phyloP scores from a whole-genome alignment of 2,888 invertebrate species.

The Gnatocerus cornutus region DNA sequence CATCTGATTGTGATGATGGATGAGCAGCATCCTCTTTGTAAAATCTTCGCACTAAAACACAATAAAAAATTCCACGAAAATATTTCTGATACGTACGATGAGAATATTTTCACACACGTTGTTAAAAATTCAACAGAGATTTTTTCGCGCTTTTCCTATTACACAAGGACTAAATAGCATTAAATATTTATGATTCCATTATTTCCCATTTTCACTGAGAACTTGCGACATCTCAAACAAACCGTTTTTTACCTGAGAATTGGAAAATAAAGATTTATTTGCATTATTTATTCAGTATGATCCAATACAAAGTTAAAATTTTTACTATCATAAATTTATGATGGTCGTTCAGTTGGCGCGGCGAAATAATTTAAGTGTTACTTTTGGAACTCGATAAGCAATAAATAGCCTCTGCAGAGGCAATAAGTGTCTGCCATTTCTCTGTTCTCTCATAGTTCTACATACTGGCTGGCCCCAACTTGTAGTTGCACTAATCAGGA shows the following conservation, averaged over 20 bases:
- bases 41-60: constrained; percentile 25
- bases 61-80: constrained; percentile 28
- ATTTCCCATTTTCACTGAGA: constrained; percentile 18
- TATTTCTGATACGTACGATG: constrained; percentile 31
- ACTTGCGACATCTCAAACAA: background rate
- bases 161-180: constrained; percentile 28
- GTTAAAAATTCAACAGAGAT: constrained; percentile 30
- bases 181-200: constrained; percentile 30
- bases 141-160: constrained; percentile 27
- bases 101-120: constrained; percentile 14
- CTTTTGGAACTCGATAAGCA: constrained; percentile 16
- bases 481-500: constrained; percentile 37
- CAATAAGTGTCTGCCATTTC: constrained; percentile 31
- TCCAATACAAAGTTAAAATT: no score
- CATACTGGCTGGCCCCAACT: constrained; percentile 23
- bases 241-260: no score
- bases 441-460: constrained; percentile 24
- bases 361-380: constrained; percentile 1
- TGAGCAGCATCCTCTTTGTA: constrained; percentile 14
- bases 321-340: no score
- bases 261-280: no score
- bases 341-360: background rate
- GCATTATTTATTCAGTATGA: no score
- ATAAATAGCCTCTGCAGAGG: constrained; percentile 29
- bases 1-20: constrained; percentile 45